Conservation (phyloP, 1,140 invertebrate genomes). For the Nasonia giraulti region DNA sequence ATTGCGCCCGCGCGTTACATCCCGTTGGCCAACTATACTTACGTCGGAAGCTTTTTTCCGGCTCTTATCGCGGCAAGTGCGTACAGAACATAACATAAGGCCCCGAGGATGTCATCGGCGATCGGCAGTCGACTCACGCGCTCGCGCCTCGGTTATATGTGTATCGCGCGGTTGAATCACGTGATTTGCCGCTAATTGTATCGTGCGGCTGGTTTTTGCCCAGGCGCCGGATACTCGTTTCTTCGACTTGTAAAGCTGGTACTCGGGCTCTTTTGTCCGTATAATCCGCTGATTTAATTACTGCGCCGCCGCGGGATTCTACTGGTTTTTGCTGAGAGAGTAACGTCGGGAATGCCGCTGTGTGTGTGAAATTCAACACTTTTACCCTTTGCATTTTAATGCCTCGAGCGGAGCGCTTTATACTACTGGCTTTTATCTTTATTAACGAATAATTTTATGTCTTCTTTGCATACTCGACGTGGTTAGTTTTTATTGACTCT, state of each 20-base stretch:
- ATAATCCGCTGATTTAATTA: slow-evolving; percentile 16
- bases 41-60: slow-evolving; percentile 52
- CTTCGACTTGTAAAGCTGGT: neutral
- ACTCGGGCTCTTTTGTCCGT: neutral
- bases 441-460: no score
- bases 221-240: neutral
- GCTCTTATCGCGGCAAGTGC: neutral
- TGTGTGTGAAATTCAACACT: neutral
- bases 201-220: neutral
- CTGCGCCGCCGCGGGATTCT: slow-evolving; percentile 2
- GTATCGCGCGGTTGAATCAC: no score
- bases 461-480: no score
- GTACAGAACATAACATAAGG: neutral
- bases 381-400: neutral
- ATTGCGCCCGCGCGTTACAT: slow-evolving; percentile 31
- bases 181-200: neutral
- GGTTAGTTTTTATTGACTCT: no score
- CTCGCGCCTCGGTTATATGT: no score
- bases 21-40: slow-evolving; percentile 55
- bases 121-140: no score
- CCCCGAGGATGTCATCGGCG: neutral
- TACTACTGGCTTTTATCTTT: no score
- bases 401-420: no score
- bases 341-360: neutral
- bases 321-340: neutral